Evolutionary conservation across 1,140 invertebrate species (phyloP).

Genomic region (Pissodes strobi): DNA sequence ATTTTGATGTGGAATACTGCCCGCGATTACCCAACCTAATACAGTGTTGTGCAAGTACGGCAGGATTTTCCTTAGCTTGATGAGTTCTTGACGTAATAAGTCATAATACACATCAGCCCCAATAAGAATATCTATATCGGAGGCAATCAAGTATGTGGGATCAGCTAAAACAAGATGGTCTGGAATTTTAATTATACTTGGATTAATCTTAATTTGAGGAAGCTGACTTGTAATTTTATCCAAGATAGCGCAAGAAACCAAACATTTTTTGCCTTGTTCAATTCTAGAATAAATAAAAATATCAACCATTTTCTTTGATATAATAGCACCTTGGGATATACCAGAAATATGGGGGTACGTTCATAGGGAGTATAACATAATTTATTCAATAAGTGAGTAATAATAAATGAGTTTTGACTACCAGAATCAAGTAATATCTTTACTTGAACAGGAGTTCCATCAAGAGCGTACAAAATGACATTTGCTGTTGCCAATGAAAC

Average conservation of each 20-base stretch:
- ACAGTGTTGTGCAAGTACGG: background rate
- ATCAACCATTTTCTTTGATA: constrained; percentile 18
- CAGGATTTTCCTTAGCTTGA: background rate
- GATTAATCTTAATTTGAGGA: constrained; percentile 6
- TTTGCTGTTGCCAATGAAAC: background rate
- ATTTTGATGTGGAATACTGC: background rate
- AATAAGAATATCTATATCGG: constrained; percentile 15
- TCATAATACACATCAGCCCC: constrained; percentile 25
- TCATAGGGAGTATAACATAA: too few species aligned
- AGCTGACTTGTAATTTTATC: background rate
- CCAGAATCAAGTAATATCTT: background rate
- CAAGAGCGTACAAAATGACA: background rate
- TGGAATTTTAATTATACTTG: constrained; percentile 1
- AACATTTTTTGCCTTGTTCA: background rate
- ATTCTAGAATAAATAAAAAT: constrained; percentile 3
- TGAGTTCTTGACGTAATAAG: constrained; percentile 1
- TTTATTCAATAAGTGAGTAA: too few species aligned
- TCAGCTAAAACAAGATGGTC: constrained; percentile 1
- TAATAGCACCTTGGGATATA: background rate
- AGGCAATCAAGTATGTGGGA: constrained; percentile 1
- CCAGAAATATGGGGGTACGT: constrained; percentile 16
- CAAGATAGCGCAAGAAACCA: constrained; percentile 10
- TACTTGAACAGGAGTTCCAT: background rate
- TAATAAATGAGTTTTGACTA: background rate
- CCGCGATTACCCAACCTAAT: background rate